Evolutionary conservation across 1,140 invertebrate species (phyloP).

Genomic region (Polypedilum vanderplanki): DNA sequence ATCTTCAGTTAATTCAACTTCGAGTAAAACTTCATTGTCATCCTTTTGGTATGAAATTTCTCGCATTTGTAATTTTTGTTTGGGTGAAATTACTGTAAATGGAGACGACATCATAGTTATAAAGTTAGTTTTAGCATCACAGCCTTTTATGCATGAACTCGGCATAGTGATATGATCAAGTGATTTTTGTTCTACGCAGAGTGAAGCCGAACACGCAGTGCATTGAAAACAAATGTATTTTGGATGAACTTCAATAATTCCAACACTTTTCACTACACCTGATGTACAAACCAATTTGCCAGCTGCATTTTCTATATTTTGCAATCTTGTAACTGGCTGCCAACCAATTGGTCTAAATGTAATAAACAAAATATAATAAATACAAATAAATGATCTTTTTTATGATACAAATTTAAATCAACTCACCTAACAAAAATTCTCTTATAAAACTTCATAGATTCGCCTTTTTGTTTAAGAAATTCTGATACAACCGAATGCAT

Average conservation of each 20-base stretch:
- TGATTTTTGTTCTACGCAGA: neutral
- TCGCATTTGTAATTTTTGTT: slow-evolving; percentile 38
- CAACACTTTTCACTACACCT: slow-evolving; percentile 48
- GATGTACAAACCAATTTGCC: slow-evolving; percentile 49
- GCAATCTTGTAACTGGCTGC: no score
- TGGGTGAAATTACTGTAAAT: slow-evolving; percentile 35
- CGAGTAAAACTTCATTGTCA: slow-evolving; percentile 74
- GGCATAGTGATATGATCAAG: slow-evolving; percentile 34
- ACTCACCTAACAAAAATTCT: no score
- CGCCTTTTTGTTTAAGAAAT: slow-evolving; percentile 32
- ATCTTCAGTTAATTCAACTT: slow-evolving; percentile 80
- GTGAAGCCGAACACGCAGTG: neutral
- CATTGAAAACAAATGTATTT: neutral
- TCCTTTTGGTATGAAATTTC: slow-evolving; percentile 54
- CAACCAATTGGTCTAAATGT: no score
- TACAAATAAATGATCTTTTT: no score
- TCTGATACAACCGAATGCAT: no score
- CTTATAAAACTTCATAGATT: neutral
- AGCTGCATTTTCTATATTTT: no score
- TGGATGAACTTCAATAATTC: neutral
- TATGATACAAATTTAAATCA: no score
- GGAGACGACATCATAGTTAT: slow-evolving; percentile 36
- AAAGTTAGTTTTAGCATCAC: slow-evolving; percentile 37
- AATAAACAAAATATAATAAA: no score
- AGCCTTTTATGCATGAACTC: slow-evolving; percentile 35